Evolutionary conservation across 2,113 vertebrate genomes (phyloP).

Genomic region (Misgurnus mizolepis): DNA sequence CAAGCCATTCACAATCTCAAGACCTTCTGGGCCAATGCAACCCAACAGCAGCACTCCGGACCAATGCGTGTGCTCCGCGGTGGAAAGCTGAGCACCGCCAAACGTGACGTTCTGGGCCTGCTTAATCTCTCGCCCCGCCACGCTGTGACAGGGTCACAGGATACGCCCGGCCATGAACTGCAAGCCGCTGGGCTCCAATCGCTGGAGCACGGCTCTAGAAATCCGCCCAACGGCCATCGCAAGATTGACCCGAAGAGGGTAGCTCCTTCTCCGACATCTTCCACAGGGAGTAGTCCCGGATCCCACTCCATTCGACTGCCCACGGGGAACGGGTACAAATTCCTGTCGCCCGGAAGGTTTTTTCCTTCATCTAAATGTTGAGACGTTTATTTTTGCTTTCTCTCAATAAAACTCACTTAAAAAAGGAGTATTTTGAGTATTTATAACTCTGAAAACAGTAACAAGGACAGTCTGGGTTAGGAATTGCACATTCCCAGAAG

Average conservation of each 20-base stretch:
- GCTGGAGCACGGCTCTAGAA: conserved; percentile 56
- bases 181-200: conserved; percentile 58
- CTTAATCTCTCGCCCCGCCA: conserved; percentile 87
- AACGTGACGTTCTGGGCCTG: conserved; percentile 87
- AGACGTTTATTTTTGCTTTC: conserved; percentile 41
- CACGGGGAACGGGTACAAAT: conserved; percentile 88
- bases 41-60: conserved; percentile 76
- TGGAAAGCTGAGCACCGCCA: conserved; percentile 79
- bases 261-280: conserved; percentile 61
- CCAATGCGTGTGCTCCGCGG: conserved; percentile 74
- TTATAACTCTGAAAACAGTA: conserved; percentile 52
- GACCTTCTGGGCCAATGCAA: conserved; percentile 85
- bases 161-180: conserved; percentile 74
- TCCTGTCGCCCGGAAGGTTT: conserved; percentile 87
- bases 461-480: conserved; percentile 50
- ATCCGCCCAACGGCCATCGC: conserved; percentile 79
- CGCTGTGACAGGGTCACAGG: conserved; percentile 68
- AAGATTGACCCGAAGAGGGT: conserved; percentile 68
- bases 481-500: conserved; percentile 30
- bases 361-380: conserved; percentile 96
- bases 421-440: conserved; percentile 35
- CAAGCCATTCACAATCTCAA: conserved; percentile 90
- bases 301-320: conserved; percentile 77
- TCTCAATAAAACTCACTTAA: background rate
- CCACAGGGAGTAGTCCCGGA: conserved; percentile 63